Percentiles rank a stretch among this genome's conserved stretches.
phyloP scores from a whole-genome alignment of 1,140 invertebrate species.

The Acyrthosiphon pisum region DNA sequence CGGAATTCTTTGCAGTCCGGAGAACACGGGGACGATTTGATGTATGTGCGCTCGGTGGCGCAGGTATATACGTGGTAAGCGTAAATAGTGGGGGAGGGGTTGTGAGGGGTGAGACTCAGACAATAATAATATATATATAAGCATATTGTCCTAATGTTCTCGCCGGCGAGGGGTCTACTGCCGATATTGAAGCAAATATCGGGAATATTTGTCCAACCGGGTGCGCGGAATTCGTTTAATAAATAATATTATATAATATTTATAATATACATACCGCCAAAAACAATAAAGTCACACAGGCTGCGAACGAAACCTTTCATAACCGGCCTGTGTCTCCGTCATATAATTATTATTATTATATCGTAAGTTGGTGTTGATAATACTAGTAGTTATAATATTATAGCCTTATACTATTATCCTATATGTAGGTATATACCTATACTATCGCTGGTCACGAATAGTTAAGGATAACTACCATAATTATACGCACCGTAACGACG shows the following conservation, averaged over 20 bases:
- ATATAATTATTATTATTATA: not conserved
- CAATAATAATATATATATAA: conserved; percentile 51
- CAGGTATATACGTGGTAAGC: not conserved
- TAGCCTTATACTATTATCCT: not conserved
- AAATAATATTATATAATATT: conserved; percentile 36
- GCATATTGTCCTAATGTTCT: conserved; percentile 29
- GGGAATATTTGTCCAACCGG: conserved; percentile 45
- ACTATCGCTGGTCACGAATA: not conserved
- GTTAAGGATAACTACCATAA: conserved; percentile 6
- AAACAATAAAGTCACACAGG: conserved; percentile 26
- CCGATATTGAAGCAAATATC: conserved; percentile 52
- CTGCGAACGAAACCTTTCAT: not conserved
- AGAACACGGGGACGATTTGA: conserved; percentile 16
- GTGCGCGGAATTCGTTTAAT: conserved; percentile 52
- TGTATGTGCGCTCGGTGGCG: not conserved
- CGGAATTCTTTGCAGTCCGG: conserved; percentile 33
- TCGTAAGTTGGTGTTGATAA: not conserved
- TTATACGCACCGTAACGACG: not conserved
- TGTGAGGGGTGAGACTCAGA: conserved; percentile 7
- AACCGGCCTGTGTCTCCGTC: not conserved
- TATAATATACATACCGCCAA: not conserved
- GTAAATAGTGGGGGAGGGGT: not conserved
- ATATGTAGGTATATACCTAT: not conserved
- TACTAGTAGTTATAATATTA: not conserved
- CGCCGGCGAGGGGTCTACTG: conserved; percentile 10